Conservation (phyloP, 2,888 invertebrate species). For the Eupithecia subumbrata region DNA sequence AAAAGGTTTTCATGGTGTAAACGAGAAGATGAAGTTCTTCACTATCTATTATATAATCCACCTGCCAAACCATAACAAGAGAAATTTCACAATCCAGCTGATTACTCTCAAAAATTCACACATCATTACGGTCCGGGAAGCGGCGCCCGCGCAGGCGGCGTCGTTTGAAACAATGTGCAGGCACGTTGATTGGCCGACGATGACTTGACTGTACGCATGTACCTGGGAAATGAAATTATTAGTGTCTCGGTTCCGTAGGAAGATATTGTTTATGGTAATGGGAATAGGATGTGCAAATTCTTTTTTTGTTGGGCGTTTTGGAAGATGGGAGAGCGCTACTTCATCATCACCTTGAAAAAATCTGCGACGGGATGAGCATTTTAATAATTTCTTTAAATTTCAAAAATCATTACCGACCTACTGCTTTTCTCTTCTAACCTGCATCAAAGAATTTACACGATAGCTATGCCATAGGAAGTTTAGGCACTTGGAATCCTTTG, state of each 20-base stretch:
- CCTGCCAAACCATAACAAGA: constrained; percentile 15
- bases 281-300: constrained; percentile 4
- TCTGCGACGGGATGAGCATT: not conserved
- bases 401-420: not conserved
- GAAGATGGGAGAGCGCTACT: not conserved
- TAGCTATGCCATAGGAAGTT: too few relatives aligned
- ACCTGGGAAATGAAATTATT: constrained; percentile 22
- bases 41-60: not conserved
- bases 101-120: constrained; percentile 27
- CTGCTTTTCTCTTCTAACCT: too few relatives aligned
- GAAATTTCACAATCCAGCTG: constrained; percentile 15
- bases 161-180: constrained; percentile 39
- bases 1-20: not conserved
- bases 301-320: not conserved
- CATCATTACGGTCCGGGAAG: constrained; percentile 18
- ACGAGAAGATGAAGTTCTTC: not conserved
- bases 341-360: not conserved
- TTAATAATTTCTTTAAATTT: not conserved
- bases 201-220: constrained; percentile 29
- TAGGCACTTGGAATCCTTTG: too few relatives aligned
- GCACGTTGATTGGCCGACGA: constrained; percentile 34
- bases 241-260: constrained; percentile 26
- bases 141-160: constrained; percentile 28
- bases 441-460: too few relatives aligned
- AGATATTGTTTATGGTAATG: constrained; percentile 30